phyloP scores from a whole-genome alignment of 1,140 invertebrate species.

The Maconellicoccus hirsutus region DNA sequence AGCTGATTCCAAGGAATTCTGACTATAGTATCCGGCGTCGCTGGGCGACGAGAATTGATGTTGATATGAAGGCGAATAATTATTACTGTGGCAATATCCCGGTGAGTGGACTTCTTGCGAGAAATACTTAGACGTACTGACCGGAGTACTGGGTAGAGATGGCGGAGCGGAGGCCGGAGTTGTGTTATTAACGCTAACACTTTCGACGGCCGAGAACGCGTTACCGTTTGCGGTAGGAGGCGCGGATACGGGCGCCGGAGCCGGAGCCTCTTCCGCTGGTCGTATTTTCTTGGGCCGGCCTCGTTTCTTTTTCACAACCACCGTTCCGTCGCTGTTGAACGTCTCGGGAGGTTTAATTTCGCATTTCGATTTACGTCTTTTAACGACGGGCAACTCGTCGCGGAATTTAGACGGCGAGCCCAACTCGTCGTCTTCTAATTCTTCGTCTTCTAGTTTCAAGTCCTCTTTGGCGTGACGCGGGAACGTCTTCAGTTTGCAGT shows the following conservation, averaged over 20 bases:
- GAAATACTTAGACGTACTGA: not conserved
- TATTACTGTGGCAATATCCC: not conserved
- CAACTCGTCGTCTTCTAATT: slow-evolving; percentile 19
- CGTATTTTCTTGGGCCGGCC: slow-evolving; percentile 72
- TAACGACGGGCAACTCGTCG: not conserved
- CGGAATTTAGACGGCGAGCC: slow-evolving; percentile 3
- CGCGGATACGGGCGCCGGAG: not conserved
- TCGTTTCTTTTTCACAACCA: slow-evolving; percentile 72
- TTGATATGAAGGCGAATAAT: not conserved
- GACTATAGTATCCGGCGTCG: not conserved
- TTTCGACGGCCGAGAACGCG: not conserved
- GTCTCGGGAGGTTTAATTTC: slow-evolving; percentile 22
- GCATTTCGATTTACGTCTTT: not conserved
- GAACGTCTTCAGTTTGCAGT: slow-evolving; percentile 49
- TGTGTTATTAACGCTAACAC: not conserved
- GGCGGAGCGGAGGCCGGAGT: not conserved
- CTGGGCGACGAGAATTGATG: not conserved
- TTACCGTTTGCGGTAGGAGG: no score
- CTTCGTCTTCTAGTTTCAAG: slow-evolving; percentile 28
- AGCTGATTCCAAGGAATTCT: not conserved
- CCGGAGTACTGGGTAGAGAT: not conserved
- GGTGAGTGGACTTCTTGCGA: not conserved
- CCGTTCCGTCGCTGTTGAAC: slow-evolving; percentile 34
- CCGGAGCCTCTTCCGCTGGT: not conserved
- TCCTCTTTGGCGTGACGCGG: slow-evolving; percentile 35